Evolutionary conservation across 2,797 vertebrate species (phyloP).

Genomic region (Manis pentadactyla): DNA sequence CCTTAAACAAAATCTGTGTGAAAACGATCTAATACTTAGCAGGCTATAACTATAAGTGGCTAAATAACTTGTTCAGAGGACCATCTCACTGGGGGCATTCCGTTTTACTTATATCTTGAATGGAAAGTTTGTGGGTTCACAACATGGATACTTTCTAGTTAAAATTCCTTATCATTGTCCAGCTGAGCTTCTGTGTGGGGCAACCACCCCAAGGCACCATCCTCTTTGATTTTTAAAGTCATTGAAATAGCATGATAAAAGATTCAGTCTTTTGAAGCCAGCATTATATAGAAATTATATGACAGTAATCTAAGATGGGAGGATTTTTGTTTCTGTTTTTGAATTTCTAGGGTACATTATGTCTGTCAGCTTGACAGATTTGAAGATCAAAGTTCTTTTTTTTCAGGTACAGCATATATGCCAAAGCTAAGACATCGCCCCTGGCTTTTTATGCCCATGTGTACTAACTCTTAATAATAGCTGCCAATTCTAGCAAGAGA

Average conservation of each 20-base stretch:
- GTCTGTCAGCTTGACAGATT: neutral
- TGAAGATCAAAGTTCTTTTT: slow-evolving; percentile 54
- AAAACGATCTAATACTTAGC: neutral
- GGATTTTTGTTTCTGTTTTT: neutral
- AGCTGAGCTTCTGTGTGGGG: neutral
- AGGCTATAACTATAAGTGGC: neutral
- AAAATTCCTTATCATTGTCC: slow-evolving; percentile 52
- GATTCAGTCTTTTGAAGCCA: slow-evolving; percentile 25
- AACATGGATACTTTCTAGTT: neutral
- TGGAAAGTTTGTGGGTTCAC: slow-evolving; percentile 7
- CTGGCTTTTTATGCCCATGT: neutral
- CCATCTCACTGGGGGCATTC: neutral
- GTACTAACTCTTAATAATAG: slow-evolving; percentile 49
- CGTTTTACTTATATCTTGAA: neutral
- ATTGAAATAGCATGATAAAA: slow-evolving; percentile 34
- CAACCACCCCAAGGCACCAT: neutral
- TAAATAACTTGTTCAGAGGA: neutral
- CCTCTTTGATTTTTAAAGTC: slow-evolving; percentile 54
- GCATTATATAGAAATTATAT: slow-evolving; percentile 43
- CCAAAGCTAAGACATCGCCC: neutral
- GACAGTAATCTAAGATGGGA: neutral
- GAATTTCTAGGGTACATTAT: slow-evolving; percentile 7
- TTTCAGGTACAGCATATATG: neutral
- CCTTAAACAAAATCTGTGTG: slow-evolving; percentile 22
- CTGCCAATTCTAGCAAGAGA: slow-evolving; percentile 37